phyloP scores from a whole-genome alignment of 2,888 invertebrate species.

The Eupithecia exiguata region DNA sequence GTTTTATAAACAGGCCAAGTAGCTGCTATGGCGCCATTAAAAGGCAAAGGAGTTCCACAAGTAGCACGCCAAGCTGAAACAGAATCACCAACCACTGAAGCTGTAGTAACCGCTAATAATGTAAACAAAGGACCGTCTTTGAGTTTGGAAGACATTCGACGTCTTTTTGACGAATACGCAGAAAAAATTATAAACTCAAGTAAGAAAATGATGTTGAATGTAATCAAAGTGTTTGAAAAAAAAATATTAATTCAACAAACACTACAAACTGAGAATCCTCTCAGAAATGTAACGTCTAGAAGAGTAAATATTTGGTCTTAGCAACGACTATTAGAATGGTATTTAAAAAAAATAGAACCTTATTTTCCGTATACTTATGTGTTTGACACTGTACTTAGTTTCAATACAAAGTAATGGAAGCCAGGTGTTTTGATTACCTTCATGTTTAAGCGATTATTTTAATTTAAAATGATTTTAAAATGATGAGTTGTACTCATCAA shows the following conservation, averaged over 20 bases:
- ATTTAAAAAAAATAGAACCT: background rate
- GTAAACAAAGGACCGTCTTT: background rate
- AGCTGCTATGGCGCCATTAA: background rate
- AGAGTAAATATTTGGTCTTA: background rate
- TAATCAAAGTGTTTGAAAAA: background rate
- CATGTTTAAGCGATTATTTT: background rate
- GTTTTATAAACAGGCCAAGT: background rate
- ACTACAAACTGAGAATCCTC: background rate
- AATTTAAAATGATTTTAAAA: too few species aligned
- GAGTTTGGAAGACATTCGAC: background rate
- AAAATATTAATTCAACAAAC: background rate
- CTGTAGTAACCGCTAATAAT: background rate
- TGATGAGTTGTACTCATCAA: background rate
- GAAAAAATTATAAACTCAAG: slow-evolving; percentile 10
- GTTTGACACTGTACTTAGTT: background rate
- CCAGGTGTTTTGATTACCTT: background rate
- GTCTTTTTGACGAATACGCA: slow-evolving; percentile 6
- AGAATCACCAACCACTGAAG: background rate
- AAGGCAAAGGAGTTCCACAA: background rate
- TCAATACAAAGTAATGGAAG: background rate
- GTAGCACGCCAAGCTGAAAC: slow-evolving; percentile 7
- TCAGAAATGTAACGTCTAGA: background rate
- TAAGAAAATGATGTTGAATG: background rate
- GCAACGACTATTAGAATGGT: background rate
- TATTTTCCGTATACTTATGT: background rate